Conservation (phyloP, 2,113 vertebrate genomes). For the Trematocara stigmaticum region DNA sequence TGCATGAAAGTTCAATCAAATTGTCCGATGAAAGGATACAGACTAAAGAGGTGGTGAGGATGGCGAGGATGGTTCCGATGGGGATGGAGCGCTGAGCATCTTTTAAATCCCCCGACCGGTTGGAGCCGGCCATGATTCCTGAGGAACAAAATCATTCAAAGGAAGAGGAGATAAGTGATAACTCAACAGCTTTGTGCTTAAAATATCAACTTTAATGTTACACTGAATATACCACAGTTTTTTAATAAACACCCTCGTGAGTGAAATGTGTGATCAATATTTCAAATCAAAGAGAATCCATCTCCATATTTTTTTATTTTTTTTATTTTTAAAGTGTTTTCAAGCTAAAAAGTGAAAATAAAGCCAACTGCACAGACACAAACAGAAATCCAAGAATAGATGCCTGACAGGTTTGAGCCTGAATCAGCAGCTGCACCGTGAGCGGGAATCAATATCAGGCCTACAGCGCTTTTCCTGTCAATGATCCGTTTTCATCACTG, state of each 20-base stretch:
- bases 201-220: background rate
- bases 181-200: background rate
- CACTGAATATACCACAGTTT: background rate
- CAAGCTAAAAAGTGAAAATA: background rate
- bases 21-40: conserved; percentile 80
- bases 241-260: background rate
- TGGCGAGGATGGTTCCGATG: conserved; percentile 87
- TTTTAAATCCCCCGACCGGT: conserved; percentile 88
- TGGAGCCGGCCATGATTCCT: conserved; percentile 94
- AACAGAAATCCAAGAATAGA: background rate
- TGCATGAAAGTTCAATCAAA: background rate
- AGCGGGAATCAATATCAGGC: background rate
- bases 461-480: background rate
- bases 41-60: conserved; percentile 87
- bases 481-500: background rate
- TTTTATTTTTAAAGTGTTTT: background rate
- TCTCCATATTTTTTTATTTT: background rate
- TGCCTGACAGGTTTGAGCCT: background rate
- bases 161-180: background rate
- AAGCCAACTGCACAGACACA: background rate
- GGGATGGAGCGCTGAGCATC: conserved; percentile 93
- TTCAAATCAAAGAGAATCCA: background rate
- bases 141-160: background rate
- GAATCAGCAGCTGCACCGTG: background rate
- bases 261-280: background rate